Evolutionary conservation across 2,888 invertebrate genomes (phyloP).

Genomic region (Eristalis intricaria): DNA sequence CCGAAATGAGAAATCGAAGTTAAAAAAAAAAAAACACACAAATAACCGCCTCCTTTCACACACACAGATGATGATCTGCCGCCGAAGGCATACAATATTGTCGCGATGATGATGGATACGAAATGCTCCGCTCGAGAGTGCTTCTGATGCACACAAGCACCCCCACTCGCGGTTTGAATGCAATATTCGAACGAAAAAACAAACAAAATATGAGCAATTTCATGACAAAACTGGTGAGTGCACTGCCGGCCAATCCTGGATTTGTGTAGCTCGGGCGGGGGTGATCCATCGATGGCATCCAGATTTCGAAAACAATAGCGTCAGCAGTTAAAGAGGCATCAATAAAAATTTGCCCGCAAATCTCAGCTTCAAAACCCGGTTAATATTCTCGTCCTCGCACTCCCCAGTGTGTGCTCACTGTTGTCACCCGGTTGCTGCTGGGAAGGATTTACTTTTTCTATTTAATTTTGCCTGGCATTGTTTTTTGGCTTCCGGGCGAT

Average conservation of each 20-base stretch:
- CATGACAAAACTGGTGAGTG: constrained; percentile 42
- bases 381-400: constrained; percentile 40
- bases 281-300: constrained; percentile 37
- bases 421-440: constrained; percentile 50
- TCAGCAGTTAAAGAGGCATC: constrained; percentile 58
- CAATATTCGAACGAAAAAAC: constrained; percentile 60
- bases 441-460: constrained; percentile 46
- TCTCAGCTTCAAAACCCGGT: constrained; percentile 21
- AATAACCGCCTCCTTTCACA: not conserved
- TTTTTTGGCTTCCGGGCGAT: constrained; percentile 38
- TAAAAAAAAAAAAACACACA: constrained; percentile 10
- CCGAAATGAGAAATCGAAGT: constrained; percentile 50
- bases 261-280: constrained; percentile 1
- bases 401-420: not conserved
- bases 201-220: constrained; percentile 43
- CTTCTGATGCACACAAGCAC: constrained; percentile 27
- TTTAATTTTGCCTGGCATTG: constrained; percentile 22
- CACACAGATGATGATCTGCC: not conserved
- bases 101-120: constrained; percentile 47
- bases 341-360: constrained; percentile 31
- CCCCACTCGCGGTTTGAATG: constrained; percentile 9
- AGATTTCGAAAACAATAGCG: constrained; percentile 49
- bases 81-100: constrained; percentile 35
- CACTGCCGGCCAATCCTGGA: constrained; percentile 23
- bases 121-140: constrained; percentile 38